phyloP scores from a whole-genome alignment of 2,888 invertebrate genomes.

The Polydrusus pterygomalis region DNA sequence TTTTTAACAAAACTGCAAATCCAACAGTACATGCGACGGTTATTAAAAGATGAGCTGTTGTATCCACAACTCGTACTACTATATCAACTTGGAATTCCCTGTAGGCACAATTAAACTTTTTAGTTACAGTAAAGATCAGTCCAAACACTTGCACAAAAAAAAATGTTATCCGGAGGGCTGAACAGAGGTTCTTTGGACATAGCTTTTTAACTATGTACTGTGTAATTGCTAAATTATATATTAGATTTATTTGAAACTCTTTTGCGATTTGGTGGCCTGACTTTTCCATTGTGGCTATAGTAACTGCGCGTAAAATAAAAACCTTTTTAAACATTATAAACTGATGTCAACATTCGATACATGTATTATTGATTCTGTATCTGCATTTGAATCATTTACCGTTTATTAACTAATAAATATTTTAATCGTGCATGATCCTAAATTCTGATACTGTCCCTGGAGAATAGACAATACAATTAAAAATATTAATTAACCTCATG shows the following conservation, averaged over 20 bases:
- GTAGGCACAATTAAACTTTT: background rate
- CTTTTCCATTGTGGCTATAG: background rate
- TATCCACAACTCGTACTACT: background rate
- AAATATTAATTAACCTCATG: too few relatives aligned
- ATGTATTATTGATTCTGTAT: background rate
- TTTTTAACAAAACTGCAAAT: background rate
- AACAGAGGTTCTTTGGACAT: background rate
- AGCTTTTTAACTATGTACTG: slow-evolving; percentile 1
- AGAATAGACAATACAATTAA: too few relatives aligned
- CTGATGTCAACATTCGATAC: background rate
- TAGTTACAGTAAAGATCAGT: background rate
- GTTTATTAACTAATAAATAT: background rate
- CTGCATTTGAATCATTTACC: background rate
- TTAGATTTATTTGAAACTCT: background rate
- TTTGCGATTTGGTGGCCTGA: background rate
- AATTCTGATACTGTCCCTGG: background rate
- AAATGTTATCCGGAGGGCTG: background rate
- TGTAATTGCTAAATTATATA: background rate
- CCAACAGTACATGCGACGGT: background rate
- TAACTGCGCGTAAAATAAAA: background rate
- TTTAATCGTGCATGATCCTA: background rate
- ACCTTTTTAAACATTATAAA: background rate
- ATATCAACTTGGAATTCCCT: background rate
- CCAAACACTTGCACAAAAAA: background rate
- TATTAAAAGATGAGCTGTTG: background rate